A percentile compares a stretch with the other conserved stretches of the same genome.
These are phyloP conservation scores for Callinectes sapidus DNA, from an alignment of 2,888 invertebrate genomes.

Conservation along the genomic window DNA sequence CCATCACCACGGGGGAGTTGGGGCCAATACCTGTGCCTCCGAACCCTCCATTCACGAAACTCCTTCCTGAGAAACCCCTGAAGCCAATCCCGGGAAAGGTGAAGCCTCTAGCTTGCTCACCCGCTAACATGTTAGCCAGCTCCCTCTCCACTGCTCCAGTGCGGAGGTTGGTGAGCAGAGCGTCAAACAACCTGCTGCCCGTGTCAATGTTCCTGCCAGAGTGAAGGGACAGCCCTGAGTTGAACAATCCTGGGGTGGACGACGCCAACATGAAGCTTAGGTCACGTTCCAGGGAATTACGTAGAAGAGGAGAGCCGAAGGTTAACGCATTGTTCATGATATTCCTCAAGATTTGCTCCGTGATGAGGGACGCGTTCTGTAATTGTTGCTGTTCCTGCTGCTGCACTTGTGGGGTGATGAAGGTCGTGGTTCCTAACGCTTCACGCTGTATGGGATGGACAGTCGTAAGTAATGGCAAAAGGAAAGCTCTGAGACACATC, in stretches of 20 bases:
- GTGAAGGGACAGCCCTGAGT: not conserved
- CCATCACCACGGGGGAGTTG: conserved; percentile 15
- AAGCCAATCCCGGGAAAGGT: not conserved
- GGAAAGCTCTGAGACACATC: not conserved
- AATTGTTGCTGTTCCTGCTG: not conserved
- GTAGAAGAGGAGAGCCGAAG: not conserved
- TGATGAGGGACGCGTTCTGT: not conserved
- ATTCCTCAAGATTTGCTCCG: not conserved
- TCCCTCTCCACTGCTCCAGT: not conserved
- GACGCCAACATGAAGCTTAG: not conserved
- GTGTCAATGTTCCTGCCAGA: not conserved
- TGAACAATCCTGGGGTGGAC: not conserved
- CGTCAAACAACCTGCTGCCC: not conserved
- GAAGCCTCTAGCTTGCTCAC: not conserved
- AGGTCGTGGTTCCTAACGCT: not conserved
- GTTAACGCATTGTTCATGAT: not conserved
- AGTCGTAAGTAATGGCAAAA: not conserved
- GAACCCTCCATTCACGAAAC: not conserved
- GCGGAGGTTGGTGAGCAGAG: not conserved
- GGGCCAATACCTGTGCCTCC: not conserved
- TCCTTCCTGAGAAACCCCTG: not conserved
- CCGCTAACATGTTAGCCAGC: not conserved
- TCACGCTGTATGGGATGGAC: not conserved
- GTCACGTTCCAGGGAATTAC: not conserved
- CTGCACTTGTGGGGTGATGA: not conserved